These are phyloP conservation scores for Malacoraja senta DNA, from an alignment of 2,797 vertebrate genomes.

Conservation along the genomic window DNA sequence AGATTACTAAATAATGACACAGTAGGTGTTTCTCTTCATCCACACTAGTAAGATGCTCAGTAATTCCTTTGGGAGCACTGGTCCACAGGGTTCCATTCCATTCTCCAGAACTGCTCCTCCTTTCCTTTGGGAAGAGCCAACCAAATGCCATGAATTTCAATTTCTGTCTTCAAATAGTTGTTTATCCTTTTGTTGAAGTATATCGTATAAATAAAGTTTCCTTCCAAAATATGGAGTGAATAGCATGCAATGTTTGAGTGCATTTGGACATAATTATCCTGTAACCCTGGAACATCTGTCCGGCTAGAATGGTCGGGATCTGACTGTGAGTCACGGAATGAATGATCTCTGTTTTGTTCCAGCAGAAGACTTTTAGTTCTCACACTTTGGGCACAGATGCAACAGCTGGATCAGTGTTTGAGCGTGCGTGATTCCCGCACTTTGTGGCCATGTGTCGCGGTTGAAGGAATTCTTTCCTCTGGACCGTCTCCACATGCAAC, in stretches of 20 bases:
- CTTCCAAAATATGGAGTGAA: constrained; percentile 23
- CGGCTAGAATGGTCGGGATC: background rate
- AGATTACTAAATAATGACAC: background rate
- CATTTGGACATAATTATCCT: constrained; percentile 13
- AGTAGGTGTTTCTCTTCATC: background rate
- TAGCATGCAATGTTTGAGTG: constrained; percentile 20
- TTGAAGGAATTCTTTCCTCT: background rate
- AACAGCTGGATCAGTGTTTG: background rate
- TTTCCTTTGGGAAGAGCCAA: background rate
- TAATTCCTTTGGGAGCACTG: no score
- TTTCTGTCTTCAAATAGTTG: background rate
- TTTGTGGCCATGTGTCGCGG: background rate
- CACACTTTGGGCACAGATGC: background rate
- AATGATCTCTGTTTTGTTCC: background rate
- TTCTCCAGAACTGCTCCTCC: background rate
- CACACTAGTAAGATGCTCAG: background rate
- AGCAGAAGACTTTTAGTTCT: constrained; percentile 3
- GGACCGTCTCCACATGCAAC: constrained; percentile 7
- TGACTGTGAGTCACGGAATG: background rate
- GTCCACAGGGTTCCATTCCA: background rate
- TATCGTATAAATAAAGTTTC: constrained; percentile 4
- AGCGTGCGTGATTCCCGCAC: background rate
- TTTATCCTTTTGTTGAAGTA: constrained; percentile 15
- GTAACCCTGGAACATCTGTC: constrained; percentile 16
- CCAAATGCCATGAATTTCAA: background rate